A percentile compares a stretch with the other conserved stretches of the same genome.
These are phyloP conservation scores for Lucifuga dentata DNA, from an alignment of 2,113 vertebrate species.

Conservation along the genomic window DNA sequence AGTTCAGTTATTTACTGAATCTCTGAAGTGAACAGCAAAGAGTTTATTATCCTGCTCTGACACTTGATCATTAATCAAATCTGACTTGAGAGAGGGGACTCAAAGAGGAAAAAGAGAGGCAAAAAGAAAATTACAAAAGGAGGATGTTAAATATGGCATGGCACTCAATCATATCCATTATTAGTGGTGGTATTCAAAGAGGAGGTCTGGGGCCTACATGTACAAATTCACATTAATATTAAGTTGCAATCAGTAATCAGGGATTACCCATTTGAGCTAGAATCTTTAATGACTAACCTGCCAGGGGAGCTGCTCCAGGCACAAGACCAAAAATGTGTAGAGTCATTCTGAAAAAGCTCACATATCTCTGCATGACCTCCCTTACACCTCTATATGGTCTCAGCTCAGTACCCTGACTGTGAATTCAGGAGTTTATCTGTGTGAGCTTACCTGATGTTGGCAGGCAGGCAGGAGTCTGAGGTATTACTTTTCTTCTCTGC, in stretches of 20 bases:
- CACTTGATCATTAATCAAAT: slow-evolving; percentile 40
- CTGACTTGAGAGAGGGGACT: slow-evolving; percentile 7
- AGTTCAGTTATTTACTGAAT: slow-evolving; percentile 23
- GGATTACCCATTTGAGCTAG: slow-evolving; percentile 44
- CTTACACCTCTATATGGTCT: too few relatives aligned
- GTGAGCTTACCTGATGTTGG: slow-evolving; percentile 81
- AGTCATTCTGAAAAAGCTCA: slow-evolving; percentile 4
- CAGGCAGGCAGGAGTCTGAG: slow-evolving; percentile 77
- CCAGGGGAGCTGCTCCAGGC: not conserved
- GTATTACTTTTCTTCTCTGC: slow-evolving; percentile 82
- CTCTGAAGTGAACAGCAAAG: slow-evolving; percentile 40
- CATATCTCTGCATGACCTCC: not conserved
- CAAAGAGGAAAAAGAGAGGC: slow-evolving; percentile 2
- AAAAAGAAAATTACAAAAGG: slow-evolving; percentile 10
- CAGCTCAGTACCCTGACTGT: not conserved
- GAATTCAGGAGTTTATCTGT: not conserved
- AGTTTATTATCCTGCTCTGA: slow-evolving; percentile 20
- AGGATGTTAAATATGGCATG: not conserved
- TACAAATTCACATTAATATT: slow-evolving; percentile 43
- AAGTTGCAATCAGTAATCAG: slow-evolving; percentile 24
- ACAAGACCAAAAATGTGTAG: not conserved
- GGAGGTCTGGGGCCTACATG: slow-evolving; percentile 27
- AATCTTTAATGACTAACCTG: slow-evolving; percentile 30
- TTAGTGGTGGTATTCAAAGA: slow-evolving; percentile 23
- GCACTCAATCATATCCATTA: slow-evolving; percentile 5